Evolutionary conservation across 2,797 vertebrate species (phyloP).

Genomic region (Brachyalestes nurse): DNA sequence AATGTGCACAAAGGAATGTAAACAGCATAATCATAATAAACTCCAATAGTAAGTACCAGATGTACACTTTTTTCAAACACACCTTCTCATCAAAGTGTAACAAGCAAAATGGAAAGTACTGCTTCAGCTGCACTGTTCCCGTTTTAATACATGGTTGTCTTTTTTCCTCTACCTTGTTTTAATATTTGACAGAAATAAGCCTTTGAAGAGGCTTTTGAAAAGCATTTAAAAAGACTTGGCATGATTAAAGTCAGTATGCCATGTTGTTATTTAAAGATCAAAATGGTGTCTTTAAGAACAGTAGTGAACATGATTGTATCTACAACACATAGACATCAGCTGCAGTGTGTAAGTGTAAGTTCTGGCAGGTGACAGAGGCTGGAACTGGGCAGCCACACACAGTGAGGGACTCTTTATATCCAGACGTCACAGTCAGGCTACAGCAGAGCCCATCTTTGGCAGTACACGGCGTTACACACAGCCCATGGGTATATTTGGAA

Average conservation of each 20-base stretch:
- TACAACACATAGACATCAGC: conserved; percentile 28
- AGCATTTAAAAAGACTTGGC: background rate
- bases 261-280: background rate
- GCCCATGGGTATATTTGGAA: conserved; percentile 55
- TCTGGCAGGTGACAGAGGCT: conserved; percentile 32
- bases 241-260: background rate
- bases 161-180: background rate
- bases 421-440: conserved; percentile 39
- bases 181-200: background rate
- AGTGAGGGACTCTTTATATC: conserved; percentile 44
- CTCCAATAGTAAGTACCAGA: background rate
- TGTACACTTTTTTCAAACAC: background rate
- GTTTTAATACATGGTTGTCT: background rate
- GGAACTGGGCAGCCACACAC: conserved; percentile 26
- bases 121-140: background rate
- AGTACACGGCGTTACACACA: conserved; percentile 39
- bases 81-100: background rate
- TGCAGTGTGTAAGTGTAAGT: conserved; percentile 22
- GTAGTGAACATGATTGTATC: background rate
- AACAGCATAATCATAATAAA: background rate
- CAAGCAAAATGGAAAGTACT: background rate
- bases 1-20: background rate
- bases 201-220: background rate
- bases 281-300: background rate
- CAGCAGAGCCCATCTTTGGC: conserved; percentile 41